Conservation (phyloP, 2,888 invertebrate species). For the Melipona bicolor region DNA sequence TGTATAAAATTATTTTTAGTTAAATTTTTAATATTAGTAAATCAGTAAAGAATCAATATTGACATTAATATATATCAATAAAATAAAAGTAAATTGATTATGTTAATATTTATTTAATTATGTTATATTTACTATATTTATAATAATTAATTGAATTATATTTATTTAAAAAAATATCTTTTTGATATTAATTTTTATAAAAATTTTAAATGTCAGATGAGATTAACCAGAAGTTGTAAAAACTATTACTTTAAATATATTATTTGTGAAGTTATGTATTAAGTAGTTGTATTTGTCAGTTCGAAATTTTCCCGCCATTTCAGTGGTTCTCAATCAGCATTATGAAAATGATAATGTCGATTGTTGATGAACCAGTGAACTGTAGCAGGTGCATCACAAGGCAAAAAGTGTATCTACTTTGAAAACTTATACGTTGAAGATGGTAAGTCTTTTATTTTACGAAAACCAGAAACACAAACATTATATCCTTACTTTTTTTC, state of each 20-base stretch:
- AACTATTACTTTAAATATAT: neutral
- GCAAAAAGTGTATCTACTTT: conserved; percentile 62
- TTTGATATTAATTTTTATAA: neutral
- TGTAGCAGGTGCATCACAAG: conserved; percentile 68
- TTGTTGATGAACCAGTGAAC: conserved; percentile 71
- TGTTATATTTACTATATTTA: neutral
- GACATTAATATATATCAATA: neutral
- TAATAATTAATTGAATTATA: no score
- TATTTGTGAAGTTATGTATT: neutral
- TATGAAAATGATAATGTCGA: conserved; percentile 64
- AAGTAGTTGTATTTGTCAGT: neutral
- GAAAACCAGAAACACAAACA: neutral
- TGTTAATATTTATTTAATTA: neutral
- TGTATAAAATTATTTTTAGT: neutral
- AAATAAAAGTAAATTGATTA: neutral
- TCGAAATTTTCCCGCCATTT: conserved; percentile 70
- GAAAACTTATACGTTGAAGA: conserved; percentile 57
- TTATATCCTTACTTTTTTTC: conserved; percentile 9
- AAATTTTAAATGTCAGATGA: neutral
- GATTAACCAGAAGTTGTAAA: neutral
- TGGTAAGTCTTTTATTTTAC: conserved; percentile 53
- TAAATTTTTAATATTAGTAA: neutral
- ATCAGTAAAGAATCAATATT: neutral
- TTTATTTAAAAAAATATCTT: no score
- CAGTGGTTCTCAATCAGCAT: conserved; percentile 64